Evolutionary conservation across 2,113 vertebrate species (phyloP).

Genomic region (Lucifuga dentata): DNA sequence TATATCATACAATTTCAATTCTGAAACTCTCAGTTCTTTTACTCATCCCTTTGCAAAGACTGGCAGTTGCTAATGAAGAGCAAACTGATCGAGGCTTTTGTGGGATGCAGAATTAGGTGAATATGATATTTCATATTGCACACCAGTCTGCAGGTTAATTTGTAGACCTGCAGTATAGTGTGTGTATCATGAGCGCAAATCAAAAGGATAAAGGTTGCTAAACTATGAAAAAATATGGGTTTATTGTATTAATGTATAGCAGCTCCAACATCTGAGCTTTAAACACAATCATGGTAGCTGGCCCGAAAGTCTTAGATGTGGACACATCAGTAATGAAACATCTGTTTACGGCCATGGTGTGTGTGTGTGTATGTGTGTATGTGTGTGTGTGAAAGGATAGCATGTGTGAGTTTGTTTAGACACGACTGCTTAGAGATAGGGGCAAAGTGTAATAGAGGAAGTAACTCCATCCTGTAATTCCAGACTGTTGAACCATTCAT

Average conservation of each 20-base stretch:
- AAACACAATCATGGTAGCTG: slow-evolving; percentile 43
- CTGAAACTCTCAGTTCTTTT: too few relatives aligned
- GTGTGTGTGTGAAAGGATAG: slow-evolving; percentile 3
- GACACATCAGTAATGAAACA: slow-evolving; percentile 65
- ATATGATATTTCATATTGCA: too few relatives aligned
- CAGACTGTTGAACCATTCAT: slow-evolving; percentile 57
- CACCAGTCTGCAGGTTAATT: too few relatives aligned
- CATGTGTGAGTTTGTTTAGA: slow-evolving; percentile 40
- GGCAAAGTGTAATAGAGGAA: slow-evolving; percentile 51
- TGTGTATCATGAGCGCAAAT: too few relatives aligned
- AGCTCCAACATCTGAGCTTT: slow-evolving; percentile 42
- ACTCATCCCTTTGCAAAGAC: too few relatives aligned
- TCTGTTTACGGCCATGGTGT: slow-evolving; percentile 54
- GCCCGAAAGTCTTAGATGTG: slow-evolving; percentile 46
- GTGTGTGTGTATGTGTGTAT: slow-evolving; percentile 10
- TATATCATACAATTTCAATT: too few relatives aligned
- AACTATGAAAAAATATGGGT: neutral
- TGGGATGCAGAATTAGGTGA: slow-evolving; percentile 28
- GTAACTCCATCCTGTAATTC: slow-evolving; percentile 67
- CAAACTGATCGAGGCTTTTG: slow-evolving; percentile 42
- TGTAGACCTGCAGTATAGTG: too few relatives aligned
- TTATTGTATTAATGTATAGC: slow-evolving; percentile 31
- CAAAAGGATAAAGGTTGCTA: too few relatives aligned
- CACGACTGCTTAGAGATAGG: slow-evolving; percentile 54
- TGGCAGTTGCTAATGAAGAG: neutral